These are phyloP conservation scores for Liodrosophila aerea DNA, from an alignment of 2,888 invertebrate species.

Conservation along the genomic window DNA sequence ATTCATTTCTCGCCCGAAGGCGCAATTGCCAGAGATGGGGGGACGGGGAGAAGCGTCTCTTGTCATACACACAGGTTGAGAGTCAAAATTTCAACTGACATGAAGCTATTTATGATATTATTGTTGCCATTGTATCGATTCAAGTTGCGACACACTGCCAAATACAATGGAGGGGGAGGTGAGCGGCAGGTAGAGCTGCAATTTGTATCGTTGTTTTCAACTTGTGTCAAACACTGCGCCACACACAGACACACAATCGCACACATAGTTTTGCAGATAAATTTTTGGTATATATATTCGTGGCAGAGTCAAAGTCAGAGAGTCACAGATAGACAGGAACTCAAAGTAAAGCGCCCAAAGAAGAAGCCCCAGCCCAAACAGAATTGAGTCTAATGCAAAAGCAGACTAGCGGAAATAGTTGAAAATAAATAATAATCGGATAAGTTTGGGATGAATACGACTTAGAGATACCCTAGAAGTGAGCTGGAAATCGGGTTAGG, in stretches of 20 bases:
- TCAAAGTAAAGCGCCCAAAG: neutral
- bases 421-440: slow-evolving; percentile 47
- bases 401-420: slow-evolving; percentile 54
- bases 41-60: slow-evolving; percentile 1
- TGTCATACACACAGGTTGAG: slow-evolving; percentile 37
- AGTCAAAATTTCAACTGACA: slow-evolving; percentile 64
- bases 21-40: neutral
- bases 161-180: slow-evolving; percentile 33
- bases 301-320: slow-evolving; percentile 3
- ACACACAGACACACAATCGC: slow-evolving; percentile 20
- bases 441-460: neutral
- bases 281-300: slow-evolving; percentile 16
- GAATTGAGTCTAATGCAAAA: slow-evolving; percentile 60
- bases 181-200: slow-evolving; percentile 14
- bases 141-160: slow-evolving; percentile 66
- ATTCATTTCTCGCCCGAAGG: slow-evolving; percentile 38
- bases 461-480: slow-evolving; percentile 15
- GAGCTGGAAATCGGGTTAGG: too few species aligned
- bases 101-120: slow-evolving; percentile 58
- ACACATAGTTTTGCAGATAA: slow-evolving; percentile 33
- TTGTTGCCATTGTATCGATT: slow-evolving; percentile 60
- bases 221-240: slow-evolving; percentile 72
- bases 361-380: slow-evolving; percentile 20
- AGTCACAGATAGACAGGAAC: slow-evolving; percentile 21
- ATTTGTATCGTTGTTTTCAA: slow-evolving; percentile 52